These are phyloP conservation scores for Sebastes melanostomus DNA, from an alignment of 2,797 vertebrate genomes.

Conservation along the genomic window DNA sequence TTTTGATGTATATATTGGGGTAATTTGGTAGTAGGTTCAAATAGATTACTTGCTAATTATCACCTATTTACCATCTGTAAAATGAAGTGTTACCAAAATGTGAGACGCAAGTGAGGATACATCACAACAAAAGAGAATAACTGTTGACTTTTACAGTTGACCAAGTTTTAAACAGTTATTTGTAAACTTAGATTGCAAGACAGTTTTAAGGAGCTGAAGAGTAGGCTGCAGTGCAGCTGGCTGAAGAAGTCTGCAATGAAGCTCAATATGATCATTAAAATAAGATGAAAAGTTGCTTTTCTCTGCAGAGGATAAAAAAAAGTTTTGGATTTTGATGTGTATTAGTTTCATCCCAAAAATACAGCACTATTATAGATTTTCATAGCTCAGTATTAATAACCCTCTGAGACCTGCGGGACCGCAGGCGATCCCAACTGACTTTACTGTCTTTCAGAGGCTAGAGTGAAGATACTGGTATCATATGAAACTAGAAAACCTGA, in stretches of 20 bases:
- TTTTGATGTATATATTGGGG: accelerated
- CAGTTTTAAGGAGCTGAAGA: neutral
- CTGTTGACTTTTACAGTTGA: neutral
- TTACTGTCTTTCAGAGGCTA: too few species aligned
- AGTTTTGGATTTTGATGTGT: neutral
- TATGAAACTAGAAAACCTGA: too few species aligned
- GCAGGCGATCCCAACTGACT: too few species aligned
- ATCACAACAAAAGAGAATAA: accelerated
- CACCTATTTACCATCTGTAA: too few species aligned
- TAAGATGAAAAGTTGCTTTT: neutral
- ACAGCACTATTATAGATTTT: neutral
- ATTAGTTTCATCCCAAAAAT: neutral
- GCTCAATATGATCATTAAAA: neutral
- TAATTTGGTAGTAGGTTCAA: too few species aligned
- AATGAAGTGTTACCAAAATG: neutral
- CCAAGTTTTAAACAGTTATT: neutral
- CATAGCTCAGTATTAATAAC: neutral
- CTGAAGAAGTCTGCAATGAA: neutral
- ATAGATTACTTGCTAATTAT: too few species aligned
- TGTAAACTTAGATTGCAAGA: neutral
- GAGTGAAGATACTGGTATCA: too few species aligned
- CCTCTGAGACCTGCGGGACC: too few species aligned
- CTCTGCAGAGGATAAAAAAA: neutral
- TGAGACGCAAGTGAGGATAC: neutral
- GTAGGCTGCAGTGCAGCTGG: neutral